Base-by-base conservation (phyloP, 2,797 vertebrate genomes). In the Oryzias sinensis region DNA sequence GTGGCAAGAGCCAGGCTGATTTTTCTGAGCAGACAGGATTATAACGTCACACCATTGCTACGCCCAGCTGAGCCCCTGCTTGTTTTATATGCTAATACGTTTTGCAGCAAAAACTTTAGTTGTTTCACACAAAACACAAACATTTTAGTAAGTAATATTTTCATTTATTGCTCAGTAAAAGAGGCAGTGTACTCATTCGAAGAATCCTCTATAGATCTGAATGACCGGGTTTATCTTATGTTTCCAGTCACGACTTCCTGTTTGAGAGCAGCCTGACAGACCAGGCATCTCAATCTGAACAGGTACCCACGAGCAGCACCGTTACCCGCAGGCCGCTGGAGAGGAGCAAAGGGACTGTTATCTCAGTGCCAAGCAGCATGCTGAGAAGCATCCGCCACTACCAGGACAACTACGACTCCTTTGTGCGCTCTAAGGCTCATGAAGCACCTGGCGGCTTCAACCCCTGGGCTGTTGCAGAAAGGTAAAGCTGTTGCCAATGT, bases 381-480 rank as follows among this genome's bases (percentile, higher is more conserved):
- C 89, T 92, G 59, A 87, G 61, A 64, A 94, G 74, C 84, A 92
- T 99, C 57, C 56, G 79, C 11, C 86, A 85, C 55, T 95, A 97
- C 74, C 86, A 86, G 18, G 87, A 87, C 56, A 85, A 87, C 27
- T 93, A 93, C 20, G 74, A 92, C 37, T 82, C 84, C 43, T 93
- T 94, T 82, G 91, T 97, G 58, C 88, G 70, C 0, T 53, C 88
- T 43, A 90, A 93, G 43, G 92, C 92, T 9, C 94, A 94, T 0
- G 92, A 96, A 74, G 79, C 81, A 0, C 72, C 93, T 17, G 94
- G 93, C 51, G 85, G 78, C 73, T 96, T 98, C 54, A 72, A 94
- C 72, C 94, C 95, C 2, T 96, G 95, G 95, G 85, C 88, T 20
- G 77, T 95, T 15, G 90, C 93, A 43, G 91, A 97, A 78, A 94